These are phyloP conservation scores for Cliona cf. orientalis DNA, from an alignment of 37 sponge, comb jelly and placozoan species.

Conservation along the genomic window DNA sequence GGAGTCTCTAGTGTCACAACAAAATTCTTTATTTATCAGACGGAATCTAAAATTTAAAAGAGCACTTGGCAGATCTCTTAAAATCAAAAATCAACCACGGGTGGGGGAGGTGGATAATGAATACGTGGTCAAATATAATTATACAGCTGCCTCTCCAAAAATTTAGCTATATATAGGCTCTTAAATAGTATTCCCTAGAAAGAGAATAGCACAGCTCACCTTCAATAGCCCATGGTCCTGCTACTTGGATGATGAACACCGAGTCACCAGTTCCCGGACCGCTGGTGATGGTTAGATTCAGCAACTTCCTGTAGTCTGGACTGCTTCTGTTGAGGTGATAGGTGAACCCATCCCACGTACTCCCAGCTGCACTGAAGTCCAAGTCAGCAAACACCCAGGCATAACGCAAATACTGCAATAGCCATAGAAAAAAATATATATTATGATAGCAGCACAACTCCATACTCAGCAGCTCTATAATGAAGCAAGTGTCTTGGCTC, in stretches of 20 bases:
- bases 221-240: neutral
- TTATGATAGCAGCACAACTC: too few relatives aligned
- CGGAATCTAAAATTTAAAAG: too few relatives aligned
- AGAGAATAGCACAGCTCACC: neutral
- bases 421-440: too few relatives aligned
- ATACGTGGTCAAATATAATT: neutral
- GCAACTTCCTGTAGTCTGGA: neutral
- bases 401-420: conserved; percentile 9
- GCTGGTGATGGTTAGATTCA: neutral
- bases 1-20: too few relatives aligned
- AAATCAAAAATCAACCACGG: too few relatives aligned
- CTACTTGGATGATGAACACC: neutral
- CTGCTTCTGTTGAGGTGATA: neutral
- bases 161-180: neutral
- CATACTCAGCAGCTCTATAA: too few relatives aligned
- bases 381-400: conserved; percentile 36
- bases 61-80: too few relatives aligned
- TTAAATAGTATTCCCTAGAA: neutral
- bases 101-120: too few relatives aligned
- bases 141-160: neutral
- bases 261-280: neutral
- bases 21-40: too few relatives aligned
- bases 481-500: too few relatives aligned
- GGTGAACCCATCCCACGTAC: conserved; percentile 7
- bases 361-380: conserved; percentile 27